phyloP scores from a whole-genome alignment of 2,113 vertebrate species.

The Monopterus albus region DNA sequence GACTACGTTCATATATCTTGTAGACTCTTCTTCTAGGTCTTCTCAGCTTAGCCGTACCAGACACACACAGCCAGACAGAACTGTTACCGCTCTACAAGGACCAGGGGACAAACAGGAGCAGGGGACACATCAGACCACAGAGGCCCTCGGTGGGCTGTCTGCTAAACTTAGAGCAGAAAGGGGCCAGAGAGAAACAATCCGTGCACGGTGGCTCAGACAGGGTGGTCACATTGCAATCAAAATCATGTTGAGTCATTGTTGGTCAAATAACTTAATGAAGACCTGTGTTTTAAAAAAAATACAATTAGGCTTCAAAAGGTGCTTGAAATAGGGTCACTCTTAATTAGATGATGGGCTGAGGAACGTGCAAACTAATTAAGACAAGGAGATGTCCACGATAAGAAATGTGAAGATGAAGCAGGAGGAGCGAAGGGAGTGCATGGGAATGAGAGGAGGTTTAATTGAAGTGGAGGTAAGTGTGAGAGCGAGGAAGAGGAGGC shows the following conservation, averaged over 20 bases:
- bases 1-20: background rate
- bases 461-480: conserved; percentile 62
- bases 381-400: conserved; percentile 72
- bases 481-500: conserved; percentile 1
- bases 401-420: conserved; percentile 74
- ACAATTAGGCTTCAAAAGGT: conserved; percentile 70
- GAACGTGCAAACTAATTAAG: conserved; percentile 79
- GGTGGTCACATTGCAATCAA: conserved; percentile 7
- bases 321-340: conserved; percentile 75
- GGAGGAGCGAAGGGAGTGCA: conserved; percentile 15
- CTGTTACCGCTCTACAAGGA: conserved; percentile 48
- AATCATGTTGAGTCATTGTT: conserved; percentile 30
- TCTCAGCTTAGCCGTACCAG: conserved; percentile 5
- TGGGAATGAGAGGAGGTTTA: conserved; percentile 32
- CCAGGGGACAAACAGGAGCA: conserved; percentile 58
- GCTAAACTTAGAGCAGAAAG: conserved; percentile 80
- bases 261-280: conserved; percentile 66
- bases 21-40: conserved; percentile 30
- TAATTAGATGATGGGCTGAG: conserved; percentile 80
- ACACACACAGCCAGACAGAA: conserved; percentile 25
- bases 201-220: conserved; percentile 6
- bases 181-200: conserved; percentile 69
- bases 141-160: conserved; percentile 60
- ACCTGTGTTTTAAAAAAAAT: conserved; percentile 56
- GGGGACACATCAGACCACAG: conserved; percentile 62